These are phyloP conservation scores for Stegana nigrithorax DNA, from an alignment of 2,888 invertebrate genomes.

Conservation along the genomic window DNA sequence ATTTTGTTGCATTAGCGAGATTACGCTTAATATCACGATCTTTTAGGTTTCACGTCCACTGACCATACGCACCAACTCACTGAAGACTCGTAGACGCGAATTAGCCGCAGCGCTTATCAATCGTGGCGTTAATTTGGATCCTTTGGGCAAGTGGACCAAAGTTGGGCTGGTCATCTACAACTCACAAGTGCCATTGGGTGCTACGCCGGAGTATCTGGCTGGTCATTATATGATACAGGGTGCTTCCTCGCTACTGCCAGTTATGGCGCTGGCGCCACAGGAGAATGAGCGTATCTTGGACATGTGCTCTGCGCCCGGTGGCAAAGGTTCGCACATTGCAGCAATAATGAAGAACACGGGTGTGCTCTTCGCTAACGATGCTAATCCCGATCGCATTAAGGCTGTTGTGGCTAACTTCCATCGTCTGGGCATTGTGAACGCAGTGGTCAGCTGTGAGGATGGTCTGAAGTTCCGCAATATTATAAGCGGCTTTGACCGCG, in stretches of 20 bases:
- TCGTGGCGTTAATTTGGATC: slow-evolving; percentile 97
- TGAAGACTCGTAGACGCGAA: slow-evolving; percentile 92
- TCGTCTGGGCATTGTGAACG: slow-evolving; percentile 93
- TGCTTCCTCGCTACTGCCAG: slow-evolving; percentile 95
- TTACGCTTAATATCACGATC: background rate
- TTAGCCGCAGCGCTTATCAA: slow-evolving; percentile 94
- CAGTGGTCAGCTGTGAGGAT: slow-evolving; percentile 89
- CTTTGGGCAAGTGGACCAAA: slow-evolving; percentile 98
- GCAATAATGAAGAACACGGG: slow-evolving; percentile 99
- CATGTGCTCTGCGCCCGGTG: slow-evolving; percentile 98
- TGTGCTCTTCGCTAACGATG: slow-evolving; percentile 94
- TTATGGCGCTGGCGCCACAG: slow-evolving; percentile 97
- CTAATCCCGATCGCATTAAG: slow-evolving; percentile 87
- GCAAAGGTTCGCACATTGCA: slow-evolving; percentile 98
- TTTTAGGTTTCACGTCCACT: slow-evolving; percentile 80
- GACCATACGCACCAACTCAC: slow-evolving; percentile 94
- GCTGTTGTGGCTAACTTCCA: slow-evolving; percentile 97
- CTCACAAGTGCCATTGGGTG: slow-evolving; percentile 95
- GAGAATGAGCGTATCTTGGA: slow-evolving; percentile 95
- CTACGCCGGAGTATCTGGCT: slow-evolving; percentile 98
- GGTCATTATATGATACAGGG: slow-evolving; percentile 98
- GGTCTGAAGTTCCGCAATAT: slow-evolving; percentile 86
- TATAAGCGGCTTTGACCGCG: slow-evolving; percentile 93
- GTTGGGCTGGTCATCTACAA: slow-evolving; percentile 97
- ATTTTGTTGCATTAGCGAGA: too few relatives aligned